A percentile compares a stretch with the other conserved stretches of the same genome.
These are phyloP conservation scores for Saxicola maurus DNA, from an alignment of 2,797 vertebrate species.

Conservation along the genomic window DNA sequence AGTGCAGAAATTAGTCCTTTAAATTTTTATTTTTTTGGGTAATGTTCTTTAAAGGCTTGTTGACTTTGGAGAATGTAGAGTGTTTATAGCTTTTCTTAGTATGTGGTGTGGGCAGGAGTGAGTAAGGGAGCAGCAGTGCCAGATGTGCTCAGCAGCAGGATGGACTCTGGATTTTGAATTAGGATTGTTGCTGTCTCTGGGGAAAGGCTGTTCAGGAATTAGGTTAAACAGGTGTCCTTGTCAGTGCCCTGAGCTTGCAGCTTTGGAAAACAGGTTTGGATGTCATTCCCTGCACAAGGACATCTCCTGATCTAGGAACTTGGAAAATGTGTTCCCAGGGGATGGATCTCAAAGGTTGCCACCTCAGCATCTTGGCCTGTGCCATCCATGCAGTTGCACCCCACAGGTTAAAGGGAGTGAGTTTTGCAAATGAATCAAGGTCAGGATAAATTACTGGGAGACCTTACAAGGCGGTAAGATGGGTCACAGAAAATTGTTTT, in stretches of 20 bases:
- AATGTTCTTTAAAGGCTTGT: background rate
- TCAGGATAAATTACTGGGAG: background rate
- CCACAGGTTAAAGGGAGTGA: background rate
- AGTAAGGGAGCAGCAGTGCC: background rate
- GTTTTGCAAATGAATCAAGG: background rate
- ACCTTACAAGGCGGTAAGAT: background rate
- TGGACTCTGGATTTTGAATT: background rate
- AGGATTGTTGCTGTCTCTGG: background rate
- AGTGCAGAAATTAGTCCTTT: background rate
- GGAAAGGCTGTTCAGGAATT: background rate
- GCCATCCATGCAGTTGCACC: background rate
- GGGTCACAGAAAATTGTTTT: background rate
- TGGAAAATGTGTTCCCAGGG: background rate
- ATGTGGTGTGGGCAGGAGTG: background rate
- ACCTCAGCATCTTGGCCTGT: background rate
- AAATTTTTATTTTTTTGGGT: background rate
- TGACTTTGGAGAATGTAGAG: background rate
- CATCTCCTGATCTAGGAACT: background rate
- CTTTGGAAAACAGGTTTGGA: background rate
- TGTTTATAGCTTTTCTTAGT: background rate
- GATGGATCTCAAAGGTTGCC: background rate
- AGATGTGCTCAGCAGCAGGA: background rate
- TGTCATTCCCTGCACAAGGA: background rate
- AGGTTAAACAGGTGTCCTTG: background rate
- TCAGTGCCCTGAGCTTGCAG: background rate